Evolutionary conservation across 2,888 invertebrate genomes (phyloP), one percentile per base, ranked within the genome.

Genomic region (Drosophila anomelani): DNA sequence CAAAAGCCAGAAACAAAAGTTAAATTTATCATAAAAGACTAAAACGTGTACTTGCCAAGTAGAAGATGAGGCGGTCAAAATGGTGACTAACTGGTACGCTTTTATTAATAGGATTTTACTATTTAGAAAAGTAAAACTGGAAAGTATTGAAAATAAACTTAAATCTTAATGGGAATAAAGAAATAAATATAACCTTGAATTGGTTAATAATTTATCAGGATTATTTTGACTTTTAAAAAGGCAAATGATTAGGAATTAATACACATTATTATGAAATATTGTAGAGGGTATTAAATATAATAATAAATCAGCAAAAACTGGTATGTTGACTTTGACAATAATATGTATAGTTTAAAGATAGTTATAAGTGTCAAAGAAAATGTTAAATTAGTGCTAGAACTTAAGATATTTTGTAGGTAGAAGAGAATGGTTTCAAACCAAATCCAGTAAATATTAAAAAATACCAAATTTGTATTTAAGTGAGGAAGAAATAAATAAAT

Each of bases 1-100:
- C 68, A 51, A 44, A 44, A 47, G 60, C 67, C 54, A 46, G 26
- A 80, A 71, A 64, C 78, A 85, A 78, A 85, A 77, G 75, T 78
- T 85, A 80, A 89, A 88, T 85, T 86, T 89, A 88, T 86, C 86
- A 85, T 89, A 88, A 80, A 85, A 89, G 74, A 72, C 87, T 75
- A 88, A 89, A 86, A 84, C 89, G 84, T 83, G 89, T 89, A 88
- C 85, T 85, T 88, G 76, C 74, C 69, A 68, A 75, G 49, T 53
- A 53, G n/a, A 26, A 15, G 41, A 32, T 41, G 32, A 17, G 8
- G n/a, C 8, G 36, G 4, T 46, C 32, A 23, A 34, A n/a, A 26
- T 1, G 13, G 3, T 23, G 57, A 58, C 44, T 38, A 34, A 9
- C 17, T 23, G 4, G 20, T 70, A 20, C 70, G 26, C 51, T 51